phyloP scores from a whole-genome alignment of 2,113 vertebrate genomes.

The Elephas maximus region DNA sequence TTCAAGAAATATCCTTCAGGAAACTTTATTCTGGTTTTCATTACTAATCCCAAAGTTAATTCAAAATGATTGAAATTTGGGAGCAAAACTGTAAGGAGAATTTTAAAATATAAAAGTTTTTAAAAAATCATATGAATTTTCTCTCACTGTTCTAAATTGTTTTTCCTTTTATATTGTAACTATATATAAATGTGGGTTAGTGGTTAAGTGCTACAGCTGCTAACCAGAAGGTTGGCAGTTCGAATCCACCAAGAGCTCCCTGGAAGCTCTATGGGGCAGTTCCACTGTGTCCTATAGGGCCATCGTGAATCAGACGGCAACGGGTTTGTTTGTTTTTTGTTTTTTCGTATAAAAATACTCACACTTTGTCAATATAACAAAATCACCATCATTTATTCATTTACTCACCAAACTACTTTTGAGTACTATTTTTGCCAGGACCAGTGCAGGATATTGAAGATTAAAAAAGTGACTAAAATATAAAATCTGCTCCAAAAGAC shows the following conservation, averaged over 20 bases:
- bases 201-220: too few species aligned
- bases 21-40: conserved; percentile 28
- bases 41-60: conserved; percentile 58
- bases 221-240: too few species aligned
- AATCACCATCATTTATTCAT: not conserved
- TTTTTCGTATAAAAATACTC: not conserved
- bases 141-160: not conserved
- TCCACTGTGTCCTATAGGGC: too few species aligned
- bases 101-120: not conserved
- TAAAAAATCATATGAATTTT: conserved; percentile 9
- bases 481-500: too few species aligned
- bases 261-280: too few species aligned
- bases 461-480: conserved; percentile 15
- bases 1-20: conserved; percentile 44
- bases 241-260: too few species aligned
- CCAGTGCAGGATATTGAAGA: not conserved
- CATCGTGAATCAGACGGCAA: too few species aligned
- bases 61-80: conserved; percentile 50
- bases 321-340: too few species aligned
- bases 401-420: conserved; percentile 23
- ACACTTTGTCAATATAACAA: conserved; percentile 20
- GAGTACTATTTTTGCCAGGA: not conserved
- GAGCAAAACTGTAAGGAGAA: not conserved
- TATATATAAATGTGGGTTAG: not conserved
- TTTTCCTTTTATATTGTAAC: conserved; percentile 43